phyloP scores from a whole-genome alignment of 2,888 invertebrate species.

The Gortyna flavago region DNA sequence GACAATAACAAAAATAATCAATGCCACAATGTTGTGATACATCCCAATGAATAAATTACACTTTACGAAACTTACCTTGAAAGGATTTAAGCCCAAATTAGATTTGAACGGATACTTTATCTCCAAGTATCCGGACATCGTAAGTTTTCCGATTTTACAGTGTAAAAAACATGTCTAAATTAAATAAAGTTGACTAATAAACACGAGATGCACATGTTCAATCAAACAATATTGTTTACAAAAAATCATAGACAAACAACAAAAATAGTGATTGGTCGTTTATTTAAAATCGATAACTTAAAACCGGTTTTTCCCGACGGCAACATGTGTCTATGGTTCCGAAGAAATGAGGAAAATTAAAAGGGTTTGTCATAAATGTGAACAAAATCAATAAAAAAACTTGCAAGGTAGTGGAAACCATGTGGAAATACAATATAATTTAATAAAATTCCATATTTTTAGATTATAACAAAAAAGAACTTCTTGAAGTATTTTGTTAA shows the following conservation, averaged over 20 bases:
- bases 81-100: constrained; percentile 91
- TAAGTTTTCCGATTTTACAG: constrained; percentile 58
- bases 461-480: too few species aligned
- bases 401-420: neutral
- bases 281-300: constrained; percentile 70
- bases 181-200: constrained; percentile 59
- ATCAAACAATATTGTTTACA: constrained; percentile 76
- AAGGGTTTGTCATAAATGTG: neutral
- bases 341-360: neutral
- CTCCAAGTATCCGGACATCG: constrained; percentile 91
- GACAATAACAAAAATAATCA: constrained; percentile 73
- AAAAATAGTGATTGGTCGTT: constrained; percentile 90
- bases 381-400: neutral
- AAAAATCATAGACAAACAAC: constrained; percentile 73
- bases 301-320: constrained; percentile 69
- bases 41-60: constrained; percentile 51
- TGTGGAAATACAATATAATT: too few species aligned
- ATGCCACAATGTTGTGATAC: constrained; percentile 66
- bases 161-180: constrained; percentile 57
- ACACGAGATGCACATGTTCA: constrained; percentile 71
- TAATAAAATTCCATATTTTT: too few species aligned
- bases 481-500: neutral
- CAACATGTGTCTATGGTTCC: constrained; percentile 34
- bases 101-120: constrained; percentile 91
- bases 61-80: constrained; percentile 88